phyloP scores from a whole-genome alignment of 2,113 vertebrate species.

The Tinamus guttatus region DNA sequence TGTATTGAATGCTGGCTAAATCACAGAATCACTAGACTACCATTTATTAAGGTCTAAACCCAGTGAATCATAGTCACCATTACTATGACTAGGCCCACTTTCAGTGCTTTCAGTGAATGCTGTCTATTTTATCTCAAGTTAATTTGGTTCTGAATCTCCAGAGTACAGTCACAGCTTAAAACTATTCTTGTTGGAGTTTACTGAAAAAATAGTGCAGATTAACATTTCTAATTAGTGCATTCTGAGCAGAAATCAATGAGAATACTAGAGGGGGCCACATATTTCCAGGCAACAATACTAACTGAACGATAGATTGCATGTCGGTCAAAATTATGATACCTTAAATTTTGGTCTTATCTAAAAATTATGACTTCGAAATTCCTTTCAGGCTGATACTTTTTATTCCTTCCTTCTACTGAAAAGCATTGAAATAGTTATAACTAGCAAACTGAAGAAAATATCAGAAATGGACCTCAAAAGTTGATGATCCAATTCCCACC shows the following conservation, averaged over 20 bases:
- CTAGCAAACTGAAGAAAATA: neutral
- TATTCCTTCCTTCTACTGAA: neutral
- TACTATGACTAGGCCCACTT: neutral
- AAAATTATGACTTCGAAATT: neutral
- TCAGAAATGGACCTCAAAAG: neutral
- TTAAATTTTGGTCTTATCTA: neutral
- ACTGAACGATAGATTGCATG: neutral
- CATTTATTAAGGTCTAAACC: neutral
- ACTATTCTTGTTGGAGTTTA: neutral
- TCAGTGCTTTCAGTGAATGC: neutral
- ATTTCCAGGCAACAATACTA: neutral
- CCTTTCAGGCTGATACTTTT: neutral
- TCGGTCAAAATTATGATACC: neutral
- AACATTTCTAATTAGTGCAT: neutral
- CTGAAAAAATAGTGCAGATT: neutral
- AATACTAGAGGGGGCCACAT: neutral
- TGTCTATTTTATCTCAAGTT: neutral
- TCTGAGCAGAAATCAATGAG: neutral
- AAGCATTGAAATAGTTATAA: neutral
- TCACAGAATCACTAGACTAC: neutral
- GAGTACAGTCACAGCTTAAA: neutral
- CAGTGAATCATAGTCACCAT: neutral
- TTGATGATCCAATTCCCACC: neutral
- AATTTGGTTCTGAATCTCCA: neutral
- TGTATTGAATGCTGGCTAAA: neutral